These are phyloP conservation scores for Piscicola geometra DNA, from an alignment of 2,888 invertebrate genomes.

Conservation along the genomic window DNA sequence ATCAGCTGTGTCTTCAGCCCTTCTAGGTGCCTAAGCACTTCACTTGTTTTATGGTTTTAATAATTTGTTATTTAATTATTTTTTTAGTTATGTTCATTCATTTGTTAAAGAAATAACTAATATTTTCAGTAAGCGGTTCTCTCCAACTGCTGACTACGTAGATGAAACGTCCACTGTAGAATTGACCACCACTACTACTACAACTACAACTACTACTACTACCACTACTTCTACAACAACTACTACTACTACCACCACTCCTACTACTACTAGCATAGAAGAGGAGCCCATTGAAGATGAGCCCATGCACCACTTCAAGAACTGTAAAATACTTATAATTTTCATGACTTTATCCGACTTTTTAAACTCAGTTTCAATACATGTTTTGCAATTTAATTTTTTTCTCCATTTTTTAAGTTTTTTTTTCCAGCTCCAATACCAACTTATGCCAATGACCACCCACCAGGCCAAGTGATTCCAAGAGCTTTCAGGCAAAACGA, in stretches of 20 bases:
- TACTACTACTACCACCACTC: neutral
- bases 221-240: constrained; percentile 5
- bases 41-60: too few relatives aligned
- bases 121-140: neutral
- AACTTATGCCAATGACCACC: too few relatives aligned
- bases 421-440: too few relatives aligned
- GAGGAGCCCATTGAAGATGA: neutral
- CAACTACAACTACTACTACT: neutral
- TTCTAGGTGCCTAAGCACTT: too few relatives aligned
- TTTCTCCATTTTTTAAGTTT: too few relatives aligned
- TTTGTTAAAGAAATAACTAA: neutral
- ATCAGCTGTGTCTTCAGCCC: constrained; percentile 31
- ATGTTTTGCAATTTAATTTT: too few relatives aligned
- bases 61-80: too few relatives aligned
- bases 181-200: neutral
- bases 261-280: neutral
- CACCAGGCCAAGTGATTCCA: neutral
- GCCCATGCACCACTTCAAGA: neutral
- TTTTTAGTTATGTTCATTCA: too few relatives aligned
- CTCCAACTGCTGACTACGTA: constrained; percentile 7
- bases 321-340: too few relatives aligned
- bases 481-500: constrained; percentile 1
- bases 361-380: too few relatives aligned
- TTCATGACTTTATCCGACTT: too few relatives aligned
- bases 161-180: neutral